Evolutionary conservation across 2,797 vertebrate genomes (phyloP), one percentile per base, ranked within the genome.

Genomic region (Xenentodon cancila): DNA sequence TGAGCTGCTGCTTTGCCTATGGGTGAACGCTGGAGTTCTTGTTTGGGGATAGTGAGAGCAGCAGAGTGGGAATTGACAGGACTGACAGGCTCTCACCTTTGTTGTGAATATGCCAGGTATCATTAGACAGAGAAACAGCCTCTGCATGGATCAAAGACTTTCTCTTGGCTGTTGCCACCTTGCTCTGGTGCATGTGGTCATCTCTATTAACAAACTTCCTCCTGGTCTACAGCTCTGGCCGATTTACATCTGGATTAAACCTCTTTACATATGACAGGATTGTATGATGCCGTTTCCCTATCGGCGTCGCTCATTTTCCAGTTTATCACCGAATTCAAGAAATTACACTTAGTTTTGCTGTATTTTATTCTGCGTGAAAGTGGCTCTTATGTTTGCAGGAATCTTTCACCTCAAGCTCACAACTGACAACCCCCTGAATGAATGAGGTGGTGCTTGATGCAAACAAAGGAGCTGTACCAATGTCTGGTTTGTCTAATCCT

Each of bases 111-210:
- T 80, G 67, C 80, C 84, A 82, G 79, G 71, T 87, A 71, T 84
- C 76, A 81, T 88, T 86, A 85, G 65, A 79, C 30, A 56, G 77
- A 75, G 82, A 49, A 68, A 30, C 76, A 75, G 67, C 66, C 73
- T 70, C 73, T 51, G 77, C 55, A 46, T 63, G 80, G 84, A 86
- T 91, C 83, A 90, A 85, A 86, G 74, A 67, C 71, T 84, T 81
- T 75, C 80, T 79, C 75, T 71, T 85, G 88, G 82, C 82, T 82
- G 73, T 50, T 32, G 30, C 77, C n/a, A n/a, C n/a, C n/a, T 81
- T 79, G 68, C 72, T 86, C 61, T 82, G 83, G 71, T 78, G 69
- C 66, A 73, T 52, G 63, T 64, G 32, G 58, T 59, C 80, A 74
- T 55, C 68, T 71, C n/a, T 12, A 53, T 13, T 53, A 77, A 57